phyloP scores from a whole-genome alignment of 2,113 vertebrate species.

The Hystrix brachyura region DNA sequence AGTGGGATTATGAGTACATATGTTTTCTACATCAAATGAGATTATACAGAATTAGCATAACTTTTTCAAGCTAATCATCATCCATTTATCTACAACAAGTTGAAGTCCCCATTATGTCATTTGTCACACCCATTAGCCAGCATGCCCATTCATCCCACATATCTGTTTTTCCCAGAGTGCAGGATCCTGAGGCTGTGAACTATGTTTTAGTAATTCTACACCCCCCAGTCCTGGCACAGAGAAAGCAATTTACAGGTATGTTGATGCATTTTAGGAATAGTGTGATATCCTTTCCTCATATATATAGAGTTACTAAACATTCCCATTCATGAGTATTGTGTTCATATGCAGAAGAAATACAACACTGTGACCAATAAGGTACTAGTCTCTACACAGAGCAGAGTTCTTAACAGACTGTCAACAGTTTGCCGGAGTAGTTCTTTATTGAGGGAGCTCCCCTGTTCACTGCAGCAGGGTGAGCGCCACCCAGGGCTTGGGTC shows the following conservation, averaged over 20 bases:
- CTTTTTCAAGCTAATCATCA: conserved; percentile 20
- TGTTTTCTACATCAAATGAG: neutral
- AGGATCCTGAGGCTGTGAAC: conserved; percentile 29
- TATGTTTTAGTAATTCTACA: neutral
- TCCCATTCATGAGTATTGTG: neutral
- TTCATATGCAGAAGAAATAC: neutral
- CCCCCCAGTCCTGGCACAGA: neutral
- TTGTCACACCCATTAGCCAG: neutral
- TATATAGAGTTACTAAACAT: neutral
- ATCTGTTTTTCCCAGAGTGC: neutral
- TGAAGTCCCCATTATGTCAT: neutral
- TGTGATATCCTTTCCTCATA: neutral
- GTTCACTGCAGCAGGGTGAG: neutral
- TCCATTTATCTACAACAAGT: neutral
- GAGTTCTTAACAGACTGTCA: neutral
- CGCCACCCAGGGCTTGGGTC: neutral
- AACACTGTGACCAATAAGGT: neutral
- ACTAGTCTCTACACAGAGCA: neutral
- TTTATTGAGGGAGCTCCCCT: neutral
- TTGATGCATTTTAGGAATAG: neutral
- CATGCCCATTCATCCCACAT: neutral
- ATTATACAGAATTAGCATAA: neutral
- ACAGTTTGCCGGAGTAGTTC: neutral
- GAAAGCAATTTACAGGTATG: neutral
- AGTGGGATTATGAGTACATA: neutral